phyloP scores from a whole-genome alignment of 2,113 vertebrate species.

The Saiga tatarica region DNA sequence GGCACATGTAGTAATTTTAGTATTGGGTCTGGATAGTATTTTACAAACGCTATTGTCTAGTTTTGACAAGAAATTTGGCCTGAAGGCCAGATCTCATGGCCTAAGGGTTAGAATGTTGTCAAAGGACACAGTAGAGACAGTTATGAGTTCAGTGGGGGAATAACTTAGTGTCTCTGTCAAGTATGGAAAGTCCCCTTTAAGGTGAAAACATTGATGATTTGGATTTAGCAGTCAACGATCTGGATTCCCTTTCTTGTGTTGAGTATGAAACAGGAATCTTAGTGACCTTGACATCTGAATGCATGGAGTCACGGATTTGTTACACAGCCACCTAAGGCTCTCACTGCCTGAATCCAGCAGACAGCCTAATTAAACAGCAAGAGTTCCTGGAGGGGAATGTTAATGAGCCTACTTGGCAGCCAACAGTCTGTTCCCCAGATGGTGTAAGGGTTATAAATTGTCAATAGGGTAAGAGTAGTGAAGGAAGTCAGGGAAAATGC shows the following conservation, averaged over 20 bases:
- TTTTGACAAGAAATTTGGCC: constrained; percentile 50
- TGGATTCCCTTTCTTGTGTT: not conserved
- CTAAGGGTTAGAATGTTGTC: constrained; percentile 43
- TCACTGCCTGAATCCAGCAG: constrained; percentile 62
- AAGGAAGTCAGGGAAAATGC: not conserved
- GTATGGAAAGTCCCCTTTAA: constrained; percentile 34
- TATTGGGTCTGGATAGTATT: constrained; percentile 9
- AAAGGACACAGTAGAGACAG: constrained; percentile 18
- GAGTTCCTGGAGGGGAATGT: constrained; percentile 61
- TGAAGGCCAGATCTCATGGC: not conserved
- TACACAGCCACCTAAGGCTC: constrained; percentile 64
- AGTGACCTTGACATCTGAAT: constrained; percentile 74
- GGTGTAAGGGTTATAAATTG: constrained; percentile 71
- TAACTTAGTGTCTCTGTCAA: constrained; percentile 43
- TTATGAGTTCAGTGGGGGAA: constrained; percentile 20
- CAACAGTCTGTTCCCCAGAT: constrained; percentile 68
- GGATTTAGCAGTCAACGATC: not conserved
- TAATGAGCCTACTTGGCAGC: constrained; percentile 76
- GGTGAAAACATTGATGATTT: constrained; percentile 41
- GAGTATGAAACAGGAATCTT: constrained; percentile 39
- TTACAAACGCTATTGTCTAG: constrained; percentile 39
- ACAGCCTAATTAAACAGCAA: constrained; percentile 64
- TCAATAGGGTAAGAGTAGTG: constrained; percentile 59
- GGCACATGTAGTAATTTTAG: not conserved
- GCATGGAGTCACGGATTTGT: constrained; percentile 63